Evolutionary conservation across 1,140 invertebrate species (phyloP), one percentile per base, ranked within the genome.

Genomic region (Drosophila kurseongensis): DNA sequence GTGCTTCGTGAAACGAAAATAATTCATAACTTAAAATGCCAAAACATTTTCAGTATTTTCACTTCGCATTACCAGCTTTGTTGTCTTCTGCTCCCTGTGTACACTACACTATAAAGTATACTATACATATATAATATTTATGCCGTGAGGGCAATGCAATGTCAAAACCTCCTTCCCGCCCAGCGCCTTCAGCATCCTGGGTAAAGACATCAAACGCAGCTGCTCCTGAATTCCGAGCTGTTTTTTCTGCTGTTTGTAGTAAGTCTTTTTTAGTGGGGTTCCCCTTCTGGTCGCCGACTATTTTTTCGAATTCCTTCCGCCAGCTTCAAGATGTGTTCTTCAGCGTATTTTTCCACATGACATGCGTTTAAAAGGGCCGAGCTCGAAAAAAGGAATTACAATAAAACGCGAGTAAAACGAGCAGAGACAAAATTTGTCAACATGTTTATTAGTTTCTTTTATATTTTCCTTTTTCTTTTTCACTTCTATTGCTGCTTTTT

Each of bases 131-230:
- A 14, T 27, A 47, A 50, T 50, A 69, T 71, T 69, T 58, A 38
- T 58, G 51, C 36, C 44, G 44, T 35, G 41, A 48, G 51, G 36
- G 44, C 67, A 71, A 75, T 82, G 80, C 69, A 79, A 59, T 61
- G 57, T 51, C 67, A 69, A 48, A 42, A 36, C 16, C 5, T 23
- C 23, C n/a, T 12, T 14, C 12, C 45, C 41, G 18, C 32, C 48
- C 48, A 51, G 8, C n/a, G 27, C 41, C 48, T 36, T 55, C 59
- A 18, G 41, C 55, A 44, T 36, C 29, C 9, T n/a, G 4, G 51
- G 48, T 48, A 54, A 55, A 55, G 71, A 71, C 80, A 84, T 83
- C 80, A 84, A 76, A 75, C 63, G 80, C 80, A 83, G 80, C 80
- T 83, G 69, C 66, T 72, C 8, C 14, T 18, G 35, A 38, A 40